Percentiles rank a stretch among this genome's conserved stretches.
Conservation (phyloP, 2,797 vertebrate species). For the Gambusia yucatana region DNA sequence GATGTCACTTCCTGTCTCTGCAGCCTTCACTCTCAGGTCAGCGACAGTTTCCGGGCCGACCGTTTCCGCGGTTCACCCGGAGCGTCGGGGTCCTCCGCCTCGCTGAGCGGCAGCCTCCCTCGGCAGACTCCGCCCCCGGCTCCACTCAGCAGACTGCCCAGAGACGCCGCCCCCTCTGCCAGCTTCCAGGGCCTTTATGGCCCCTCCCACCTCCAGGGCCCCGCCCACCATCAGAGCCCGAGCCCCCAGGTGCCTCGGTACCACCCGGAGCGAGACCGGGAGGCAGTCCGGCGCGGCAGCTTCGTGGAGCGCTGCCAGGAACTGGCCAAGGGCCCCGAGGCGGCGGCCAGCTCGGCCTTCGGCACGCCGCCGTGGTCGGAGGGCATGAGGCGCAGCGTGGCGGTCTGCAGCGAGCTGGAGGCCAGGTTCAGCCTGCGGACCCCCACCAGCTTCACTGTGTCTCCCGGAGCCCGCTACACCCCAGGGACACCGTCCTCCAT, state of each 20-base stretch:
- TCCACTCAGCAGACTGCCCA: constrained; percentile 46
- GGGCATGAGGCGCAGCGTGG: constrained; percentile 66
- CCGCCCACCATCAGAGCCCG: constrained; percentile 30
- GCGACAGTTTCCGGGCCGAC: constrained; percentile 58
- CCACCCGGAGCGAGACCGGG: constrained; percentile 47
- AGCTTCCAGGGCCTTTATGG: constrained; percentile 39
- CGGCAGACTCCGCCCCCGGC: constrained; percentile 67
- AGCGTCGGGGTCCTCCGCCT: constrained; percentile 28
- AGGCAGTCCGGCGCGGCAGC: constrained; percentile 75
- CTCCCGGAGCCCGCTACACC: constrained; percentile 33
- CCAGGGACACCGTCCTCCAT: constrained; percentile 7
- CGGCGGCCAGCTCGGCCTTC: constrained; percentile 3
- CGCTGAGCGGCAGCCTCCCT: constrained; percentile 64
- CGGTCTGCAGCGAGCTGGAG: constrained; percentile 74
- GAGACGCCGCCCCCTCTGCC: constrained; percentile 39
- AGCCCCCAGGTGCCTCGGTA: constrained; percentile 44
- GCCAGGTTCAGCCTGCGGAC: constrained; percentile 64
- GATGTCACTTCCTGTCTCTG: constrained; percentile 23
- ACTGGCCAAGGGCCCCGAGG: constrained; percentile 81
- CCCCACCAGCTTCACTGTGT: constrained; percentile 58
- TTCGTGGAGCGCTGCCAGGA: constrained; percentile 91
- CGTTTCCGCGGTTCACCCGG: constrained; percentile 42
- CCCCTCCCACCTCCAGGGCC: constrained; percentile 18
- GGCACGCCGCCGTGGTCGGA: constrained; percentile 43
- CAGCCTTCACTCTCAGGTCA: constrained; percentile 84